Conservation (phyloP, 2,797 vertebrate genomes). For the Amblyopsis hoosieri region DNA sequence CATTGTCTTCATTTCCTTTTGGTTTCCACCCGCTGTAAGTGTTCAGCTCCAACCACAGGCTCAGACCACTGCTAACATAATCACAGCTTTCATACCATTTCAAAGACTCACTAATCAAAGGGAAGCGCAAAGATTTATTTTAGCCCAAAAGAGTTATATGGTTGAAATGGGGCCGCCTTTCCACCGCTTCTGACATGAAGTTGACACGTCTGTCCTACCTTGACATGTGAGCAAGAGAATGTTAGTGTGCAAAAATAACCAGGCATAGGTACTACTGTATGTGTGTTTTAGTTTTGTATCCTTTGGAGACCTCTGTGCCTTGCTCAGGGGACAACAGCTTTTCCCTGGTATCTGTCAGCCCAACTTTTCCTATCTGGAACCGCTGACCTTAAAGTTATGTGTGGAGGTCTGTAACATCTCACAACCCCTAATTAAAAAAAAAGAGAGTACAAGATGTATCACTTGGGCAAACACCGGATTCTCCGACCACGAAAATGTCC, state of each 20-base stretch:
- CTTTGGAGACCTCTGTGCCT: background rate
- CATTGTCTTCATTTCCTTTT: slow-evolving; percentile 23
- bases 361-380: no score
- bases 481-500: slow-evolving; percentile 16
- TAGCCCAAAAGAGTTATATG: slow-evolving; percentile 69
- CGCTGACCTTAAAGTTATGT: no score
- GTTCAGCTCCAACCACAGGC: slow-evolving; percentile 67
- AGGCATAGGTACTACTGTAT: background rate
- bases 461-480: no score
- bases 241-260: background rate
- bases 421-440: no score
- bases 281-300: background rate
- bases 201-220: slow-evolving; percentile 10
- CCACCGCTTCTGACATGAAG: slow-evolving; percentile 32
- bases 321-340: no score
- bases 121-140: slow-evolving; percentile 61
- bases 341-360: no score
- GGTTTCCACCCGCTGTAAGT: slow-evolving; percentile 68
- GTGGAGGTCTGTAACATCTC: no score
- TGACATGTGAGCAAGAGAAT: no score
- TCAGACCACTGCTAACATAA: slow-evolving; percentile 64
- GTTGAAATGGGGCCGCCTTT: slow-evolving; percentile 28
- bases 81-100: slow-evolving; percentile 68
- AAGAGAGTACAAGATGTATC: no score
- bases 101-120: slow-evolving; percentile 73